phyloP scores from a whole-genome alignment of 1,140 invertebrate species.

The Scaptomyza pallida region DNA sequence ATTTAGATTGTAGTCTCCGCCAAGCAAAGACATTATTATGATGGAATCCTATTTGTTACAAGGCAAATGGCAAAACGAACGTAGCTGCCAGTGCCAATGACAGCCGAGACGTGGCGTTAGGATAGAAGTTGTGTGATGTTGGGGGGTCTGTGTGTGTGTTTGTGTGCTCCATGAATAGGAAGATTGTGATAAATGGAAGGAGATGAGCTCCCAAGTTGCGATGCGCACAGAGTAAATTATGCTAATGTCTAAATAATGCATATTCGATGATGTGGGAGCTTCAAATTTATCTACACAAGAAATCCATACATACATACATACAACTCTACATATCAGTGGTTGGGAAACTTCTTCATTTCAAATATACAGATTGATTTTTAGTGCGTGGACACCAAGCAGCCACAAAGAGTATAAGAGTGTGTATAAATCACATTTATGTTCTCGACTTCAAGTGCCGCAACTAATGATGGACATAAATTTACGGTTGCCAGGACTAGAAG shows the following conservation, averaged over 20 bases:
- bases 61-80: slow-evolving; percentile 66
- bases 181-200: slow-evolving; percentile 40
- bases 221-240: slow-evolving; percentile 72
- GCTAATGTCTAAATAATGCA: slow-evolving; percentile 84
- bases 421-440: slow-evolving; percentile 81
- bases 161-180: slow-evolving; percentile 18
- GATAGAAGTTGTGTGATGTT: slow-evolving; percentile 2
- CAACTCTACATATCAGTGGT: neutral
- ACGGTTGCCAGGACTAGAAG: slow-evolving; percentile 53
- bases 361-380: slow-evolving; percentile 56
- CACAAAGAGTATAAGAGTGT: slow-evolving; percentile 50
- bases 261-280: slow-evolving; percentile 78
- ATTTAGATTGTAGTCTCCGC: slow-evolving; percentile 40
- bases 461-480: slow-evolving; percentile 83
- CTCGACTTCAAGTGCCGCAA: slow-evolving; percentile 78
- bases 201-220: slow-evolving; percentile 42
- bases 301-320: slow-evolving; percentile 1
- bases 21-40: slow-evolving; percentile 73
- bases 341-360: neutral
- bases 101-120: slow-evolving; percentile 45
- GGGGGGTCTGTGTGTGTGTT: neutral
- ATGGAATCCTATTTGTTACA: slow-evolving; percentile 82
- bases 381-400: slow-evolving; percentile 38
- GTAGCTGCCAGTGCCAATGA: slow-evolving; percentile 71
- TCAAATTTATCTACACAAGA: slow-evolving; percentile 7